Evolutionary conservation across 2,797 vertebrate genomes (phyloP).

Genomic region (Alosa sapidissima): DNA sequence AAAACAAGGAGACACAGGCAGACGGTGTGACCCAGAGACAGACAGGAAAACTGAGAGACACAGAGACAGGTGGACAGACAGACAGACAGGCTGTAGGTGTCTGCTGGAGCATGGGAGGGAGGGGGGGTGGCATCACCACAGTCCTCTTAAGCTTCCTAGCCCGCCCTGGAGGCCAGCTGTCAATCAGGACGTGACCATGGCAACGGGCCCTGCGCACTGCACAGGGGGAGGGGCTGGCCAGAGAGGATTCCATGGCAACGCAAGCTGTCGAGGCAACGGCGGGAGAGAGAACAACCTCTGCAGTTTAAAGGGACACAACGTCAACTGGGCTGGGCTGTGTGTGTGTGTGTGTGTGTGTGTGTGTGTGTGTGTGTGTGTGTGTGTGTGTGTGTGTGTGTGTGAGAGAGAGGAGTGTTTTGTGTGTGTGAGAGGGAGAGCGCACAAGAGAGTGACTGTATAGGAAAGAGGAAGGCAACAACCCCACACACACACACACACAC

Average conservation of each 20-base stretch:
- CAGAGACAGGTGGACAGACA: slow-evolving; percentile 11
- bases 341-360: slow-evolving; percentile 3
- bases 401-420: no score
- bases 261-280: slow-evolving; percentile 68
- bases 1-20: background rate
- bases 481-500: background rate
- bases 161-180: slow-evolving; percentile 68
- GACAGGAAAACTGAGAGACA: background rate
- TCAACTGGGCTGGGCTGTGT: background rate
- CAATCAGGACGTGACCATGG: slow-evolving; percentile 73
- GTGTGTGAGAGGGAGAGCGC: no score
- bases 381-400: background rate
- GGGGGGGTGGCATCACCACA: slow-evolving; percentile 21
- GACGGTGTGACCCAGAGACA: slow-evolving; percentile 22
- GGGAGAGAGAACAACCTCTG: slow-evolving; percentile 43
- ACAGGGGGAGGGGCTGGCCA: slow-evolving; percentile 52
- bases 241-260: slow-evolving; percentile 73
- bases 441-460: no score
- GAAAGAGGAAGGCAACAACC: background rate
- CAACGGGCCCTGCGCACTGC: slow-evolving; percentile 73
- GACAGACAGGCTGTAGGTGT: slow-evolving; percentile 37
- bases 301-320: slow-evolving; percentile 68
- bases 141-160: slow-evolving; percentile 65
- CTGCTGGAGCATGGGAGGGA: slow-evolving; percentile 45
- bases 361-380: background rate